Base-by-base conservation (phyloP, 2,797 vertebrate species). In the Urocyon cinereoargenteus region DNA sequence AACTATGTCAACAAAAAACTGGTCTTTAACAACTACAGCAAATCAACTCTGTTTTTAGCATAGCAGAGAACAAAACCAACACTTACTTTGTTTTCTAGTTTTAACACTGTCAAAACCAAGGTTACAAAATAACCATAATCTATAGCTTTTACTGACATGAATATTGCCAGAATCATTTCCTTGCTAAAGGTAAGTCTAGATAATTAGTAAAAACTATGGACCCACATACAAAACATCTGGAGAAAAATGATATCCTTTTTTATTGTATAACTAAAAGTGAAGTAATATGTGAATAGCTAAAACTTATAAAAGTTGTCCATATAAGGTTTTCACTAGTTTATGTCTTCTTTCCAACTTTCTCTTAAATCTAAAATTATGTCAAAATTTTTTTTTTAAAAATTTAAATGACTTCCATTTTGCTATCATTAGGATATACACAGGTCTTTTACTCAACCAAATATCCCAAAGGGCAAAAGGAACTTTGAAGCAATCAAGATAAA, bases 121-220 rank as follows among this genome's bases (percentile, higher is more conserved):
- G 21, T 90, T 91, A 89, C n/a, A 96, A 94, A 96, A 90, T 77
- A 94, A 86, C 78, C 49, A 90, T 53, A 64, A 70, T 51, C 34
- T 51, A 77, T 2, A 92, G 73, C 34, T 90, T 78, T 75, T 15
- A 22, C 0, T 81, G 31, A 40, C 70, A 36, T 84, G 31, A 94
- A 92, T 62, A 86, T 6, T 75, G 7, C 87, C 0, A 86, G 2
- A 24, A 36, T 45, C 31, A 90, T 77, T 77, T 90, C 11, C 79
- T 51, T 88, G 57, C 53, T 86, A 36, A 79, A 21, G 3, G 70
- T 87, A 36, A 85, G 22, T 64, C 16, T 91, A 85, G 26, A 77
- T 28, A 64, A 91, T 53, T 28, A 97, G 77, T 70, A 81, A 95
- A 93, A 92, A 77, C 8, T 68, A 92, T 0, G 66, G 18, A 77